Evolutionary conservation across 2,797 vertebrate genomes (phyloP).

Genomic region (Sibirionetta formosa): DNA sequence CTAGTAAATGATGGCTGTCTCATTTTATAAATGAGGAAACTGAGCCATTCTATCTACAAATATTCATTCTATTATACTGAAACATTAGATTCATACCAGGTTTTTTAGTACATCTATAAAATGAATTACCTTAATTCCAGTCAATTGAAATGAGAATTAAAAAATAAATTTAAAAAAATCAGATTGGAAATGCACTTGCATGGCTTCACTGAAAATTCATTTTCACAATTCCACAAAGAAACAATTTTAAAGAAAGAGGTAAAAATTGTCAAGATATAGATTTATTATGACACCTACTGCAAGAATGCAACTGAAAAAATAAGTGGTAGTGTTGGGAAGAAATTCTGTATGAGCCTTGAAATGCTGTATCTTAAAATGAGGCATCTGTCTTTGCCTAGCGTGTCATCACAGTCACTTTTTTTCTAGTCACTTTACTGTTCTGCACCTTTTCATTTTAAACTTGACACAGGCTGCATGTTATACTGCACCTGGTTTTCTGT

Average conservation of each 20-base stretch:
- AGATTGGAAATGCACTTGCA: slow-evolving; percentile 85
- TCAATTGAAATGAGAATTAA: not conserved
- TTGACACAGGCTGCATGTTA: not conserved
- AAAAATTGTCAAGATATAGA: not conserved
- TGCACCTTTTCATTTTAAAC: not conserved
- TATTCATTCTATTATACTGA: not conserved
- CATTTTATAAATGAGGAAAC: not conserved
- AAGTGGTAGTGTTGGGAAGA: not conserved
- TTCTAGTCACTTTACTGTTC: not conserved
- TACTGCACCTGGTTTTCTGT: not conserved
- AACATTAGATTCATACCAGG: not conserved
- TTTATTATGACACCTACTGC: not conserved
- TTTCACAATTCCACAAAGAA: slow-evolving; percentile 24
- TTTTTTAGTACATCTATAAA: not conserved
- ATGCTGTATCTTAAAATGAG: not conserved
- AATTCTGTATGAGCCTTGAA: not conserved
- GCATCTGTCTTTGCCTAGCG: not conserved
- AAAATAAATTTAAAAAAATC: not conserved
- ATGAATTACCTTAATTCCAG: not conserved
- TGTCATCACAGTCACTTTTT: not conserved
- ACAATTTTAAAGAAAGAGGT: not conserved
- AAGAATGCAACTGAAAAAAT: not conserved
- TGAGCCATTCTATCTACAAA: not conserved
- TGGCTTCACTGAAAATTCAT: slow-evolving; percentile 71
- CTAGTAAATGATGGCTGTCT: not conserved